Percentiles rank a stretch among this genome's conserved stretches.
These are phyloP conservation scores for Cantharis lateralis DNA, from an alignment of 2,888 invertebrate species.

Conservation along the genomic window DNA sequence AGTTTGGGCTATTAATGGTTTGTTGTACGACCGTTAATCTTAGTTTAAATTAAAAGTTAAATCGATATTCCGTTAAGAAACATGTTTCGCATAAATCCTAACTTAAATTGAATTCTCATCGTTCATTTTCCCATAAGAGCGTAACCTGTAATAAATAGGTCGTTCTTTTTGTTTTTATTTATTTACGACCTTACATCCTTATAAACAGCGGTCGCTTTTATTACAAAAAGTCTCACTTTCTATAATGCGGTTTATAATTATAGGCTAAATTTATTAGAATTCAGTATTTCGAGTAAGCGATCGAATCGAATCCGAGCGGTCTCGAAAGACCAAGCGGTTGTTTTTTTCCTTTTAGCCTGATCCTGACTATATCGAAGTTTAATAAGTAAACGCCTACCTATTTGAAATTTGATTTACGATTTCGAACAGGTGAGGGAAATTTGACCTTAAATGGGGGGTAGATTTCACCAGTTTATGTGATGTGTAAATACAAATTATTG, in stretches of 20 bases:
- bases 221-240: constrained; percentile 43
- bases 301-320: neutral
- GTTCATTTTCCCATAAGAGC: constrained; percentile 37
- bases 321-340: neutral
- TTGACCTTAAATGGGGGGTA: constrained; percentile 32
- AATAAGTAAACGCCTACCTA: constrained; percentile 50
- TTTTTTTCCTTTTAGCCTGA: constrained; percentile 7
- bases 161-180: constrained; percentile 32
- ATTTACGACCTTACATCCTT: constrained; percentile 31
- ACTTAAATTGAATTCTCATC: constrained; percentile 42
- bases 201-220: constrained; percentile 34
- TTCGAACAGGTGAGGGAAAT: constrained; percentile 41
- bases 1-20: constrained; percentile 6
- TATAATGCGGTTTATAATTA: constrained; percentile 39
- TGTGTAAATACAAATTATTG: constrained; percentile 39
- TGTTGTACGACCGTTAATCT: constrained; percentile 19
- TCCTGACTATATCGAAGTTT: constrained; percentile 32
- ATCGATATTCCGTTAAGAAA: constrained; percentile 28
- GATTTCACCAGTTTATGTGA: constrained; percentile 34
- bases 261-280: constrained; percentile 31
- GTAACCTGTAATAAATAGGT: constrained; percentile 31
- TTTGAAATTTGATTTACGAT: constrained; percentile 50
- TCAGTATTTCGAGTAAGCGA: constrained; percentile 26
- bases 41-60: constrained; percentile 24
- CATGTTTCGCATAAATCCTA: constrained; percentile 42